Conservation (phyloP, 2,888 invertebrate genomes). For the Xiphydria camelus region DNA sequence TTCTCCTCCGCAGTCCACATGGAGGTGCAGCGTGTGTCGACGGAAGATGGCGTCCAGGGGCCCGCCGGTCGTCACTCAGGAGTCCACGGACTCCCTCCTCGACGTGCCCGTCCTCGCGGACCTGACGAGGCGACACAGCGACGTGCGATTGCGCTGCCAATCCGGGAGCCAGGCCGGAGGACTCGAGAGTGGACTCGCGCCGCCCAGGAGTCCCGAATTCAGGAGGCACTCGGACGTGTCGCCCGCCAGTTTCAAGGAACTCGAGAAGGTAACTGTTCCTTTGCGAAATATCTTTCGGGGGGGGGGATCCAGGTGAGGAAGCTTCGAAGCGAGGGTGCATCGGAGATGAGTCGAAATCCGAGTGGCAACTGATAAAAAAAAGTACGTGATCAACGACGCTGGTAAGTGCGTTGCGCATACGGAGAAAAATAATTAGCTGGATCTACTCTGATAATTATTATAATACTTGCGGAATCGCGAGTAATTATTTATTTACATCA, state of each 20-base stretch:
- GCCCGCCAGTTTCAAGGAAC: constrained; percentile 82
- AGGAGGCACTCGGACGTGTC: constrained; percentile 85
- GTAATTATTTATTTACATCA: no score
- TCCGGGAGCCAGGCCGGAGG: constrained; percentile 52
- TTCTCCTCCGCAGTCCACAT: constrained; percentile 73
- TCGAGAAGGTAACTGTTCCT: constrained; percentile 91
- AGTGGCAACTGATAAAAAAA: no score
- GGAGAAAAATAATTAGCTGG: no score
- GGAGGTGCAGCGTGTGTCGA: constrained; percentile 89
- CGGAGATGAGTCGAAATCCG: no score
- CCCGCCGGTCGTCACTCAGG: constrained; percentile 72
- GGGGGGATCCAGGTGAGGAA: no score
- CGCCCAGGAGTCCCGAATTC: constrained; percentile 81
- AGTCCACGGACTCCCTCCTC: constrained; percentile 81
- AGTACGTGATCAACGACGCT: no score
- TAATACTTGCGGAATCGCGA: no score
- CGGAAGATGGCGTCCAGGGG: constrained; percentile 79
- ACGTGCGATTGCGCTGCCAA: constrained; percentile 69
- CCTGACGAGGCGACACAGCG: constrained; percentile 80
- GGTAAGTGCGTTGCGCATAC: no score
- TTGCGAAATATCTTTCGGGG: no score
- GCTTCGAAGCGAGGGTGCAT: no score
- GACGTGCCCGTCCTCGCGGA: constrained; percentile 81
- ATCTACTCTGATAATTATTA: no score
- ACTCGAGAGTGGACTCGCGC: constrained; percentile 70